phyloP scores from a whole-genome alignment of 2,113 vertebrate species.

The Vicugna pacos region DNA sequence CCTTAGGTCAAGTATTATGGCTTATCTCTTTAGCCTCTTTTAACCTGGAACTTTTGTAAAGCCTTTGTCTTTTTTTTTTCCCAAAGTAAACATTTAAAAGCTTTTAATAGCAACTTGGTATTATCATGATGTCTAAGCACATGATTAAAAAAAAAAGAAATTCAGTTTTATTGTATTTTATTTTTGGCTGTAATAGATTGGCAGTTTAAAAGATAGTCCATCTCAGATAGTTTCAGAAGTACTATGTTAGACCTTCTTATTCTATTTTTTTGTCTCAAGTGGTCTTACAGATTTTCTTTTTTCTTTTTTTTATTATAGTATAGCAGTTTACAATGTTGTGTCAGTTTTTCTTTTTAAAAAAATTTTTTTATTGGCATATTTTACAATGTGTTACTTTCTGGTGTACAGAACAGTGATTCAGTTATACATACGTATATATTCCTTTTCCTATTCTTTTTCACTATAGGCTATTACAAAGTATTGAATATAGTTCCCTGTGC shows the following conservation, averaged over 20 bases:
- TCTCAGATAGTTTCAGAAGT: background rate
- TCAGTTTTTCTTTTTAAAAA: too few species aligned
- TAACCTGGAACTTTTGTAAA: background rate
- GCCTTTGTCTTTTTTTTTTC: background rate
- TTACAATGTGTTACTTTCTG: too few species aligned
- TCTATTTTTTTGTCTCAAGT: background rate
- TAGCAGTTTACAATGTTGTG: too few species aligned
- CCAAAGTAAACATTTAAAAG: background rate
- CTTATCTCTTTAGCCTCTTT: background rate
- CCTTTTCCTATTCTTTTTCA: too few species aligned
- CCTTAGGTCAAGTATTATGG: background rate
- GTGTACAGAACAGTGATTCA: too few species aligned
- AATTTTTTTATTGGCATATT: too few species aligned
- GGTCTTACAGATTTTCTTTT: background rate
- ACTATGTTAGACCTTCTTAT: background rate
- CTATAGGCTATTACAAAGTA: too few species aligned
- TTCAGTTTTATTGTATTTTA: background rate
- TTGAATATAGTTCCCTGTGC: too few species aligned
- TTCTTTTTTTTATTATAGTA: background rate
- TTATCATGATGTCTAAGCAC: background rate
- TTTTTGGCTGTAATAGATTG: background rate
- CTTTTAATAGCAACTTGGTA: background rate
- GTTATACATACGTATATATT: too few species aligned
- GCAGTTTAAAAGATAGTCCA: background rate
- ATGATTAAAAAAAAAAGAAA: background rate